These are phyloP conservation scores for Tokudaia muenninki DNA, from an alignment of 2,797 vertebrate species.

Conservation along the genomic window DNA sequence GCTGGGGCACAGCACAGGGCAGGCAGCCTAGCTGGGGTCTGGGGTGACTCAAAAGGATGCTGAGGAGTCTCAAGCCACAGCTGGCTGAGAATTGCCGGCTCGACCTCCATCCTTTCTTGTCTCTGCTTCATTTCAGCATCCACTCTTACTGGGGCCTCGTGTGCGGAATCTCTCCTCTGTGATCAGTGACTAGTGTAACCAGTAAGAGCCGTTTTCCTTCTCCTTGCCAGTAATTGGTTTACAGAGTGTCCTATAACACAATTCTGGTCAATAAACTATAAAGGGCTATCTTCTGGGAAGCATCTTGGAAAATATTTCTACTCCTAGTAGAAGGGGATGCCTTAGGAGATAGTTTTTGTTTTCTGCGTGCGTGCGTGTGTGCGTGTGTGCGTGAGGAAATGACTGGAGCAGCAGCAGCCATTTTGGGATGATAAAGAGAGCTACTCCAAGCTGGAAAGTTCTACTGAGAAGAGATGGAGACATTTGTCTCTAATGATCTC, in stretches of 20 bases:
- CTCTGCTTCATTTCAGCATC: not conserved
- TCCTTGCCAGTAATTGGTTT: slow-evolving; percentile 7
- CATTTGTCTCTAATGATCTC: not conserved
- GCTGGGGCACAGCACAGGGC: accelerated
- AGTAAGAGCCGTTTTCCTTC: not conserved
- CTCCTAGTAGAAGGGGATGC: slow-evolving; percentile 42
- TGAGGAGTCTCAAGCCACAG: not conserved
- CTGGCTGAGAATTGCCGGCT: not conserved
- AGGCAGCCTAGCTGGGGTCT: not conserved
- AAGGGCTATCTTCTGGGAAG: slow-evolving; percentile 20
- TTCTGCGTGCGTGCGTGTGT: slow-evolving; percentile 9
- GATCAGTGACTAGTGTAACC: slow-evolving; percentile 21
- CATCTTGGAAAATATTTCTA: not conserved
- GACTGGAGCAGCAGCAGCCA: slow-evolving; percentile 59
- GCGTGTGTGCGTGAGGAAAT: not conserved
- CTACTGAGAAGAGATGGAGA: slow-evolving; percentile 13
- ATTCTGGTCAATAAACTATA: slow-evolving; percentile 26
- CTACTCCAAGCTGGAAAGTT: not conserved
- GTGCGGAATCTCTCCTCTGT: not conserved
- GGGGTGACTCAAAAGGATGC: not conserved
- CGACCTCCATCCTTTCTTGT: not conserved
- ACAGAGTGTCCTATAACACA: not conserved
- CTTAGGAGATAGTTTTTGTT: slow-evolving; percentile 10
- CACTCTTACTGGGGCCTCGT: not conserved
- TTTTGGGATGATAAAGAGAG: slow-evolving; percentile 32